Evolutionary conservation across 2,797 vertebrate species (phyloP), one percentile per base, ranked within the genome.

Genomic region (Microctenopoma steveboyesi): DNA sequence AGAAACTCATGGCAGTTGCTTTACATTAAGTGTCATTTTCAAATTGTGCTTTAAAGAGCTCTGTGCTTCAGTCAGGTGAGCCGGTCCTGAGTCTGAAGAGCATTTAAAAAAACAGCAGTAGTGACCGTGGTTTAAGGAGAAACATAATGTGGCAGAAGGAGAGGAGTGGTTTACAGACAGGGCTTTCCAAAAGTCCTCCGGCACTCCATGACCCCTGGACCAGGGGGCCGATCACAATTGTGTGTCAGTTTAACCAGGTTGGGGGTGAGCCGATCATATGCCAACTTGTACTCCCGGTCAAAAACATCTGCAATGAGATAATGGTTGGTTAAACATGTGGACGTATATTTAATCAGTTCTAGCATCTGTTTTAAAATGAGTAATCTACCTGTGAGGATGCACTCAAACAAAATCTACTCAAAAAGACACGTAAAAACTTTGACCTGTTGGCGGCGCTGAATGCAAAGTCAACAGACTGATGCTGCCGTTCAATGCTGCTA

Each of bases 281-380:
- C 97, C 91, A 94, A 92, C 91, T 98, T 99, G 90, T 99, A 99
- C 84, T 99, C 98, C 16, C 97, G 95, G 87, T 99, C 98, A 76
- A 99, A 99, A 53, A 95, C 96, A 94, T 97, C 98, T 99, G 93
- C 50, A 90, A 69, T 10, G 59, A 85, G 2, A 57, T 10, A 33
- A 33, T 7, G 28, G 28, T 40, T 40, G n/a, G 42, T 45, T 46
- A 46, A 46, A 49, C 55, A 59, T 7, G n/a, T 49, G n/a, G 64
- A 62, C 0, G 11, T 40, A 13, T 40, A 40, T 13, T 40, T 3
- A 18, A 39, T 47, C 2, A 6, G 1, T 22, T 54, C n/a, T 54
- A 30, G 4, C 11, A 4, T 50, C 16, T 47, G 5, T 30, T 52
- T 22, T 50, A 18, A n/a, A 9, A 39, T 4, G 37, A 16, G 14